Percentiles rank a stretch among this genome's conserved stretches.
These are phyloP conservation scores for Umimayanthus chanpuru DNA, from an alignment of 92 coral and sea anemone species.

Conservation along the genomic window DNA sequence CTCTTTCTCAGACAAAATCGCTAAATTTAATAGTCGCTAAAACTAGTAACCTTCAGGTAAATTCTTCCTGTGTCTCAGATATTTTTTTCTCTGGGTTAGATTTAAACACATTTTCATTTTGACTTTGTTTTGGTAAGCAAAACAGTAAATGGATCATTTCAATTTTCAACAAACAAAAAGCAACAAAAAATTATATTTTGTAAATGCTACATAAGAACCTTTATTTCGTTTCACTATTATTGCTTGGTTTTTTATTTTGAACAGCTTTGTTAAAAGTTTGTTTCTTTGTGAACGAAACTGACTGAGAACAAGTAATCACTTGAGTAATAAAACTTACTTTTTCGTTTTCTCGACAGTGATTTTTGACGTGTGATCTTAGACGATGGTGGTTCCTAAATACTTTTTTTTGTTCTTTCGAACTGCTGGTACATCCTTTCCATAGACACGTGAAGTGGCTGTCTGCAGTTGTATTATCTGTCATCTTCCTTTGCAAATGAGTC, in stretches of 20 bases:
- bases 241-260: background rate
- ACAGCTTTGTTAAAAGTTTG: background rate
- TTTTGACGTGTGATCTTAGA: slow-evolving; percentile 2
- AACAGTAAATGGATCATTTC: background rate
- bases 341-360: slow-evolving; percentile 11
- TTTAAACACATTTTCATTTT: background rate
- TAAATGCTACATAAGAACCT: no score
- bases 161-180: background rate
- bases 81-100: no score
- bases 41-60: no score
- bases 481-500: background rate
- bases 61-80: no score
- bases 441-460: background rate
- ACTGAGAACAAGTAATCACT: background rate
- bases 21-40: no score
- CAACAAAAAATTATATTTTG: no score
- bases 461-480: background rate
- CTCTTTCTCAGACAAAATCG: no score
- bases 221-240: no score
- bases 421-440: slow-evolving; percentile 5
- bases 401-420: background rate
- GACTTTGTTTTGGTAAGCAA: background rate
- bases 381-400: background rate
- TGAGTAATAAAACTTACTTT: background rate
- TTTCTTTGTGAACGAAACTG: background rate